Evolutionary conservation across 37 sponge, comb jelly and placozoan species (phyloP).

Genomic region (Theonella swinhoei): DNA sequence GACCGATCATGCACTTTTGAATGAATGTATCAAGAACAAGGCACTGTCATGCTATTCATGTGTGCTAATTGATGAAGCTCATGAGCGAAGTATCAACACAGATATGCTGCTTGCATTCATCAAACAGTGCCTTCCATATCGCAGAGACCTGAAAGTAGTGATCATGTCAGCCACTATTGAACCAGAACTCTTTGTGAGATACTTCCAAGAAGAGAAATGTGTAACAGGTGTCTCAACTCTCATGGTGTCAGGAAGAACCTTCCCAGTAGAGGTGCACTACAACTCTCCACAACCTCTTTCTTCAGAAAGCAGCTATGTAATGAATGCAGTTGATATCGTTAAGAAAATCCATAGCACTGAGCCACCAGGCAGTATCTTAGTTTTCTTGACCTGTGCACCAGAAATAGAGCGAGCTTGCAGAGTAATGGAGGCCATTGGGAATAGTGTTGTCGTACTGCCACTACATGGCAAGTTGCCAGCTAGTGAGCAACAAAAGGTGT

Average conservation of each 20-base stretch:
- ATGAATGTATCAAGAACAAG: slow-evolving; percentile 33
- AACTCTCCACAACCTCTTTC: background rate
- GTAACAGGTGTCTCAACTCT: background rate
- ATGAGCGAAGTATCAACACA: slow-evolving; percentile 74
- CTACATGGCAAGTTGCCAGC: slow-evolving; percentile 83
- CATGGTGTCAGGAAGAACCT: slow-evolving; percentile 60
- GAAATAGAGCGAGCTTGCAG: slow-evolving; percentile 67
- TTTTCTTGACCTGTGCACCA: slow-evolving; percentile 73
- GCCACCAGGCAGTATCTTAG: slow-evolving; percentile 58
- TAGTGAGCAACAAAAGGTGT: slow-evolving; percentile 79
- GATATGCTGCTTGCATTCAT: slow-evolving; percentile 59
- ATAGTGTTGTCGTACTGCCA: slow-evolving; percentile 53
- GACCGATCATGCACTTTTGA: slow-evolving; percentile 61
- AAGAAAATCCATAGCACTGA: slow-evolving; percentile 25
- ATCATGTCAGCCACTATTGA: slow-evolving; percentile 80
- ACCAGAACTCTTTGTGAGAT: slow-evolving; percentile 38
- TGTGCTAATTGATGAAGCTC: slow-evolving; percentile 74
- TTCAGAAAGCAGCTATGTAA: background rate
- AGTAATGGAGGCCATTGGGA: background rate
- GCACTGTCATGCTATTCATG: slow-evolving; percentile 40
- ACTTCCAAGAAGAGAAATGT: slow-evolving; percentile 36
- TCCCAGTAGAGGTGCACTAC: slow-evolving; percentile 59
- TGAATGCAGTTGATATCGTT: slow-evolving; percentile 29
- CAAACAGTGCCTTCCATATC: slow-evolving; percentile 29
- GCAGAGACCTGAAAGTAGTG: slow-evolving; percentile 51